Percentiles rank a stretch among this genome's conserved stretches.
Conservation (phyloP, 2,888 invertebrate species). For the Conus canariensis region DNA sequence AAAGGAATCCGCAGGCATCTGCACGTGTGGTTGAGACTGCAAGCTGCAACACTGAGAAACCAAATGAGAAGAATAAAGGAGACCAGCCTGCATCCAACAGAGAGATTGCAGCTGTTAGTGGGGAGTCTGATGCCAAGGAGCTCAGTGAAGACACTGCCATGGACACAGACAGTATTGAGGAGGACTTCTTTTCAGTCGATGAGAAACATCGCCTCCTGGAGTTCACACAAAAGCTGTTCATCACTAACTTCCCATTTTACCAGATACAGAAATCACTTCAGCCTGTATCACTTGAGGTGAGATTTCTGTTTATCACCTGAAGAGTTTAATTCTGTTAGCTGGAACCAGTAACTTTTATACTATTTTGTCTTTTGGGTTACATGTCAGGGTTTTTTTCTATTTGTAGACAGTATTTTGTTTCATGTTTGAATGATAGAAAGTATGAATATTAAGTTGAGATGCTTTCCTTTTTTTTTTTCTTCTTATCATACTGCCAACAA, state of each 20-base stretch:
- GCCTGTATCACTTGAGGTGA: conserved; percentile 86
- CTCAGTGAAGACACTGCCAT: conserved; percentile 56
- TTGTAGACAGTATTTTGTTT: too few relatives aligned
- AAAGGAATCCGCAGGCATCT: conserved; percentile 48
- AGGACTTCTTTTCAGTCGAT: conserved; percentile 85
- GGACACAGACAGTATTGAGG: conserved; percentile 51
- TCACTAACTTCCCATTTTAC: conserved; percentile 89
- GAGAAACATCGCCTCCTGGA: conserved; percentile 93
- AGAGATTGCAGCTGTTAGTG: conserved; percentile 36
- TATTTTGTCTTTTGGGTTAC: too few relatives aligned
- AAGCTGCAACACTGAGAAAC: conserved; percentile 27
- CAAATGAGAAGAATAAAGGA: conserved; percentile 42
- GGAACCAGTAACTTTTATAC: too few relatives aligned
- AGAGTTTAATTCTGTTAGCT: background rate
- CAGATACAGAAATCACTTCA: conserved; percentile 90
- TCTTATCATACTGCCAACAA: too few relatives aligned
- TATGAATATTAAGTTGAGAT: too few relatives aligned
- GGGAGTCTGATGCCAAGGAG: conserved; percentile 56
- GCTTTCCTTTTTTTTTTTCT: too few relatives aligned
- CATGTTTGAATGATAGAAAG: too few relatives aligned
- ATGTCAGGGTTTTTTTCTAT: too few relatives aligned
- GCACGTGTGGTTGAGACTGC: conserved; percentile 50
- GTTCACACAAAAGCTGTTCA: conserved; percentile 91
- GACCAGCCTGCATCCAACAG: conserved; percentile 23
- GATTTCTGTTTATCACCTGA: conserved; percentile 16